Conservation (phyloP, 2,888 invertebrate species). For the Rhogogaster chlorosoma region DNA sequence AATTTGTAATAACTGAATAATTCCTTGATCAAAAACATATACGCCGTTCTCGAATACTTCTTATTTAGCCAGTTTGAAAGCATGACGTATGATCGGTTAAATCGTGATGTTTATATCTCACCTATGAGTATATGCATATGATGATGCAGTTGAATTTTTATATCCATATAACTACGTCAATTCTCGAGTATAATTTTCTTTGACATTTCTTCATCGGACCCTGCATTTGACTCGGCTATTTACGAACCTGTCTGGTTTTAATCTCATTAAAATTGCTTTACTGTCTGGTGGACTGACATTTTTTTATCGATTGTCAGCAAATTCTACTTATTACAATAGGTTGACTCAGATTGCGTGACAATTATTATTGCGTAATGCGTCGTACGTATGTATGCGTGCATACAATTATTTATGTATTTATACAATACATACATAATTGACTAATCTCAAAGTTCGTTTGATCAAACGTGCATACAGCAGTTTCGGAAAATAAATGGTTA, state of each 20-base stretch:
- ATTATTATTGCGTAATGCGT: neutral
- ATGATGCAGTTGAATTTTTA: neutral
- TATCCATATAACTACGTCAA: neutral
- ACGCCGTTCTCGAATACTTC: neutral
- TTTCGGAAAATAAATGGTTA: neutral
- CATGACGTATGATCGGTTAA: neutral
- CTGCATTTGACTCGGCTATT: neutral
- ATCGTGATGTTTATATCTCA: neutral
- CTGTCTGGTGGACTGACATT: conserved; percentile 7
- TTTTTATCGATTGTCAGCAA: neutral
- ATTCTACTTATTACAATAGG: neutral
- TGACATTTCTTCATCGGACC: neutral
- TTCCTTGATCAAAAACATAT: neutral
- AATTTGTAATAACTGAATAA: neutral
- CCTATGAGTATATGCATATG: neutral
- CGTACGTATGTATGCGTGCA: neutral
- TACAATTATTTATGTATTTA: too few relatives aligned
- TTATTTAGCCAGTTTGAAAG: neutral
- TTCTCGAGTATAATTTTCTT: neutral
- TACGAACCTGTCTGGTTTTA: neutral
- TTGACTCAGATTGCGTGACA: neutral
- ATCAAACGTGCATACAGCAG: neutral
- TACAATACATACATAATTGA: neutral
- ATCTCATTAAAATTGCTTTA: neutral
- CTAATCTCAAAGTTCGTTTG: too few relatives aligned